Conservation (phyloP, 2,113 vertebrate genomes). For the Hippopotamus amphibius region DNA sequence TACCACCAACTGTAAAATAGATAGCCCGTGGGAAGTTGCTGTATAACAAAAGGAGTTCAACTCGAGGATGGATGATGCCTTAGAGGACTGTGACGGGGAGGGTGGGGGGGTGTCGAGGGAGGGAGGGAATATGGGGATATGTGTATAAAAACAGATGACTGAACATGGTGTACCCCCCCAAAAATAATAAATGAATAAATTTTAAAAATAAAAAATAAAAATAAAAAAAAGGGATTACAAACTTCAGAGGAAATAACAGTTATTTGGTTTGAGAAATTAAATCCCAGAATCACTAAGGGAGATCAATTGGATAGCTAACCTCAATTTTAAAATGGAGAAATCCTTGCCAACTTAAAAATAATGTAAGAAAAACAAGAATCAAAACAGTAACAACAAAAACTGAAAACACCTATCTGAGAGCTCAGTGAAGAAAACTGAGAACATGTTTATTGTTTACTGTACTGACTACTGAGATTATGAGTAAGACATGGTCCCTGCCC, state of each 20-base stretch:
- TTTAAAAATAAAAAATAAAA: too few relatives aligned
- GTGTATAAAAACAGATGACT: too few relatives aligned
- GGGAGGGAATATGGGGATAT: too few relatives aligned
- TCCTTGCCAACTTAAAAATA: not conserved
- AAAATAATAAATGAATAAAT: too few relatives aligned
- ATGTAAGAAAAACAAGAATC: not conserved
- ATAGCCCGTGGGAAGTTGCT: too few relatives aligned
- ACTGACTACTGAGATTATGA: not conserved
- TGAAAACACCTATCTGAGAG: not conserved
- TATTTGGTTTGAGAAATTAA: slow-evolving; percentile 27
- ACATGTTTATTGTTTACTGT: not conserved
- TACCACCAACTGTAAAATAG: too few relatives aligned
- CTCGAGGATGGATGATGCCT: too few relatives aligned
- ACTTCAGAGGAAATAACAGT: not conserved
- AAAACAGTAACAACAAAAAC: not conserved
- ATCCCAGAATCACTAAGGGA: not conserved
- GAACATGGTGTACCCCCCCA: too few relatives aligned
- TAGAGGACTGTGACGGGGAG: too few relatives aligned
- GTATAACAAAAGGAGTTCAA: too few relatives aligned
- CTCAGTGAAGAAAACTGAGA: not conserved
- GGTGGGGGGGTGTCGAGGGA: too few relatives aligned
- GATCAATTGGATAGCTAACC: not conserved
- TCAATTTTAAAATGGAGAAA: slow-evolving; percentile 27
- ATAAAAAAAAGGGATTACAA: not conserved
- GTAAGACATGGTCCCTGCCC: not conserved